Evolutionary conservation across 2,113 vertebrate species (phyloP), one percentile per base, ranked within the genome.

Genomic region (Spermophilus dauricus): DNA sequence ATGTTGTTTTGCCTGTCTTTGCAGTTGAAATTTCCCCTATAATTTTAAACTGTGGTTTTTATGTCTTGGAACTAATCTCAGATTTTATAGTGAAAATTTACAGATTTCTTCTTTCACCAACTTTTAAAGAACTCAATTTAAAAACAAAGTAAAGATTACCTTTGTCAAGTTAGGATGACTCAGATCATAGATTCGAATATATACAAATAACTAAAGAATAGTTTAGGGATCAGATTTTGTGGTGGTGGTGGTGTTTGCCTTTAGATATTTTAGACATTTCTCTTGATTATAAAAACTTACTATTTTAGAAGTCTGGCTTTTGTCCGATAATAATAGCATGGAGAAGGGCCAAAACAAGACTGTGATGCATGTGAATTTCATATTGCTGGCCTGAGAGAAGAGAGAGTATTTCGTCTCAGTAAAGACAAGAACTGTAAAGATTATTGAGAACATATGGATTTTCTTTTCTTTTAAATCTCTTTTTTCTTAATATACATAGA

Each of bases 241-340:
- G 24, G 61, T 63, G 61, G 8, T 61, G 58, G 24, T 26, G 61
- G 9, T 63, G 26, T 65, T 73, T 87, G 26, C 86, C 26, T 80
- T 96, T 42, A 12, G 13, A n/a, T 87, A 76, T 84, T 89, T 80
- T 86, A 65, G 87, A 91, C n/a, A 83, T 89, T 92, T 95, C 3
- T 89, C 37, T 93, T 84, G 28, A 8, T 16, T 48, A 65, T 83
- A 32, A 96, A 95, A 97, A 99, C 98, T 99, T 98, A 99, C 99
- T 32, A 16, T 97, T 98, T 97, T 85, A 92, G 96, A 98, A 87
- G 93, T 94, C 90, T 97, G 97, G 94, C 89, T 95, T 95, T 96
- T 39, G 1, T 94, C 94, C 94, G 73, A 85, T 84, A 94, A 90
- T 83, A 89, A 37, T 81, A 96, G 91, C 86, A 97, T 81, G 94